Conservation (phyloP, 2,797 vertebrate species). For the Enteromius thamalakanensis region DNA sequence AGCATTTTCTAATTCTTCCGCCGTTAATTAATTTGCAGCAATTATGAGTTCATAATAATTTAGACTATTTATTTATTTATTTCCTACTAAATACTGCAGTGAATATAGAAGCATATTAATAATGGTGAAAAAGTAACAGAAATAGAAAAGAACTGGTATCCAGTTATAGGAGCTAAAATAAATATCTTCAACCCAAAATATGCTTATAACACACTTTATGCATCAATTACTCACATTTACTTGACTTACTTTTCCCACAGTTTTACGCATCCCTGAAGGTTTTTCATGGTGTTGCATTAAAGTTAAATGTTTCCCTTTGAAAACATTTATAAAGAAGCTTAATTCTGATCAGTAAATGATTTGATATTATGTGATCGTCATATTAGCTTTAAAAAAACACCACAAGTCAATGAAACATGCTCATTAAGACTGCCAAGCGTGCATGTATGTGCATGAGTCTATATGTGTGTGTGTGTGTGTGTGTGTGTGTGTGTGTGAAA, state of each 20-base stretch:
- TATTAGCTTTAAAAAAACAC: background rate
- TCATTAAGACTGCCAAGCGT: background rate
- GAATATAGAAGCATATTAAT: background rate
- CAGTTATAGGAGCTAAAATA: background rate
- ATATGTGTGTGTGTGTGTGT: conserved; percentile 35
- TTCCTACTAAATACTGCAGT: background rate
- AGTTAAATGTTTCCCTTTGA: background rate
- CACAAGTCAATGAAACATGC: background rate
- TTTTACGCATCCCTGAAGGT: background rate
- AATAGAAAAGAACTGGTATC: background rate
- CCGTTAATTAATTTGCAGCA: too few relatives aligned
- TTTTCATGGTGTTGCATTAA: background rate
- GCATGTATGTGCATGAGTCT: background rate
- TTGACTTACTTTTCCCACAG: background rate
- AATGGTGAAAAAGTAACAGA: background rate
- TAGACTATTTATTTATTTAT: too few relatives aligned
- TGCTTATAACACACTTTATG: background rate
- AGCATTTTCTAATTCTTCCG: too few relatives aligned
- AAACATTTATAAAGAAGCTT: background rate
- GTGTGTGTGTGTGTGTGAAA: conserved; percentile 45
- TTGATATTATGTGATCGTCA: background rate
- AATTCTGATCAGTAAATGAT: background rate
- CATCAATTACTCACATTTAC: background rate
- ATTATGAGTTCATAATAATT: too few relatives aligned
- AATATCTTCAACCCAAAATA: background rate